A percentile compares a stretch with the other conserved stretches of the same genome.
These are phyloP conservation scores for Zoroaster sp. DNA, from an alignment of 53 echinoderm and acorn worm genomes.

Conservation along the genomic window DNA sequence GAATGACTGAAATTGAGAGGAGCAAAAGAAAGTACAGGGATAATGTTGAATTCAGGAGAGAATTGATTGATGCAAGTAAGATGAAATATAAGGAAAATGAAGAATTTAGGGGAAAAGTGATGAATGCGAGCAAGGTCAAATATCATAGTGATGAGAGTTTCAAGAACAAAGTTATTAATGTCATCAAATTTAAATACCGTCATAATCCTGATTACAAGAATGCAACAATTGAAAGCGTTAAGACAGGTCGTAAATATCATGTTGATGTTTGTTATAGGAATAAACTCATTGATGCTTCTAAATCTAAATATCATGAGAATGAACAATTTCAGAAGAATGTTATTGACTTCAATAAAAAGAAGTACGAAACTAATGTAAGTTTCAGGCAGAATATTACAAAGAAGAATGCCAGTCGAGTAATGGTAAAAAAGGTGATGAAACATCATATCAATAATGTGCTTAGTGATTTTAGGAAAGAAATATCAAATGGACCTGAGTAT, in stretches of 20 bases:
- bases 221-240: too few relatives aligned
- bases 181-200: neutral
- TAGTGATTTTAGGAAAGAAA: neutral
- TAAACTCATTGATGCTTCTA: neutral
- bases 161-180: too few relatives aligned
- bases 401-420: neutral
- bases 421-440: neutral
- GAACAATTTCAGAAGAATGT: neutral
- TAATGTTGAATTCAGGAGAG: too few relatives aligned
- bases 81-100: neutral
- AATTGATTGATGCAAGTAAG: neutral
- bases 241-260: too few relatives aligned
- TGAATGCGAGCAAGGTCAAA: too few relatives aligned
- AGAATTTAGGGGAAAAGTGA: too few relatives aligned
- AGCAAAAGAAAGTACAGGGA: too few relatives aligned
- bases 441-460: slow-evolving; percentile 7
- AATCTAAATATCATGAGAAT: neutral
- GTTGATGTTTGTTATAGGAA: neutral
- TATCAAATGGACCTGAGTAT: too few relatives aligned
- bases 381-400: neutral
- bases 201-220: neutral
- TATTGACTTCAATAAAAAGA: neutral
- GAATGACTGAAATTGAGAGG: too few relatives aligned
- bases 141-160: too few relatives aligned
- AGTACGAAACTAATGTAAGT: neutral